These are phyloP conservation scores for Whitmania pigra DNA, from an alignment of 1,140 invertebrate species.

Conservation along the genomic window DNA sequence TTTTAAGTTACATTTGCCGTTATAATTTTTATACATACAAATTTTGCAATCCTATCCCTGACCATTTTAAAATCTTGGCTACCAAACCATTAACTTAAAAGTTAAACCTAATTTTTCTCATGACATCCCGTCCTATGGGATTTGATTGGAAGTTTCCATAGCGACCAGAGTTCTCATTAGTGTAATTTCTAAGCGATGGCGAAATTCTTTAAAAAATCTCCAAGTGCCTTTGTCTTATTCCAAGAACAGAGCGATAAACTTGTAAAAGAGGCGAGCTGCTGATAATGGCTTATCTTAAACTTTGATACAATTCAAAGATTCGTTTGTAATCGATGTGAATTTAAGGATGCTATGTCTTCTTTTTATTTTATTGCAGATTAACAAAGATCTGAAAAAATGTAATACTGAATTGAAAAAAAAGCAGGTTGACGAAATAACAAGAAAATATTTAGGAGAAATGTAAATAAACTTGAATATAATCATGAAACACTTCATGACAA, in stretches of 20 bases:
- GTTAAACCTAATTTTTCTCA: too few species aligned
- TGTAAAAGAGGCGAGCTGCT: not conserved
- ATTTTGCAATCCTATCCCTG: too few species aligned
- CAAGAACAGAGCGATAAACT: not conserved
- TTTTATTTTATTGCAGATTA: not conserved
- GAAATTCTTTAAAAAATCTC: conserved; percentile 4
- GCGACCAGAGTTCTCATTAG: not conserved
- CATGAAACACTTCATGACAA: too few species aligned
- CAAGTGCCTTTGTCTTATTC: not conserved
- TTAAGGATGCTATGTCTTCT: not conserved
- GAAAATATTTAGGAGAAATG: conserved; percentile 8
- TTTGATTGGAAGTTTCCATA: too few species aligned
- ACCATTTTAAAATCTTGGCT: too few species aligned
- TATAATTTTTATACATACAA: too few species aligned
- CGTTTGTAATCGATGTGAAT: too few species aligned
- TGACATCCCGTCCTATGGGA: too few species aligned
- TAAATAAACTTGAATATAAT: not conserved
- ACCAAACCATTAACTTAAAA: too few species aligned
- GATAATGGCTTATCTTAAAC: too few species aligned
- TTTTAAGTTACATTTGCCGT: too few species aligned
- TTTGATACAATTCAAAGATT: too few species aligned
- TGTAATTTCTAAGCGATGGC: conserved; percentile 9
- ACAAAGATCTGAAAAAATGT: conserved; percentile 5
- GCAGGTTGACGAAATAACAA: not conserved
- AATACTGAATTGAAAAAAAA: not conserved